Evolutionary conservation across 2,113 vertebrate genomes (phyloP).

Genomic region (Apodemus sylvaticus): DNA sequence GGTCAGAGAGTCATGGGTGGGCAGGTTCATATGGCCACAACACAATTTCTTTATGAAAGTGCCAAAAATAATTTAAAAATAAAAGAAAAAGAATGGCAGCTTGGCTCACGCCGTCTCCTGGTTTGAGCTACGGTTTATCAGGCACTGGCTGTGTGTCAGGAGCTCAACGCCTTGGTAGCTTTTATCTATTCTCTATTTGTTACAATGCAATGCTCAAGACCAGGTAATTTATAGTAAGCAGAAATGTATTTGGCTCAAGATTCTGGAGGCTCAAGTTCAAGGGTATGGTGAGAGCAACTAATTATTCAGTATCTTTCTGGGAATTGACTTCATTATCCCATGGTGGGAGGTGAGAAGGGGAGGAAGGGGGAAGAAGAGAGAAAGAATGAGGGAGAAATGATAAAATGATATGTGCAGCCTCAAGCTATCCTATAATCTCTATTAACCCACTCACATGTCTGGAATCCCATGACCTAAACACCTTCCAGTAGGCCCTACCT

Average conservation of each 20-base stretch:
- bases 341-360: neutral
- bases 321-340: neutral
- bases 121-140: neutral
- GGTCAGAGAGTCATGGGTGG: neutral
- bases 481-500: neutral
- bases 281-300: neutral
- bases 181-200: neutral
- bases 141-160: neutral
- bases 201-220: neutral
- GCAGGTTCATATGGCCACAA: no score
- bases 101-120: neutral
- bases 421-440: neutral
- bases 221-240: neutral
- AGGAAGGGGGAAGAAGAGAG: neutral
- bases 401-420: neutral
- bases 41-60: neutral
- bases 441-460: neutral
- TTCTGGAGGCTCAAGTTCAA: neutral
- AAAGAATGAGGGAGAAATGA: neutral
- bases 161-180: neutral
- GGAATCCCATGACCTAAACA: neutral
- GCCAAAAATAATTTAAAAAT: neutral
- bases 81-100: neutral
- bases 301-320: neutral
- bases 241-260: neutral